A percentile compares a stretch with the other conserved stretches of the same genome.
Evolutionary conservation across 2,797 vertebrate species (phyloP).

Genomic region (Catamblyrhynchus diadema): DNA sequence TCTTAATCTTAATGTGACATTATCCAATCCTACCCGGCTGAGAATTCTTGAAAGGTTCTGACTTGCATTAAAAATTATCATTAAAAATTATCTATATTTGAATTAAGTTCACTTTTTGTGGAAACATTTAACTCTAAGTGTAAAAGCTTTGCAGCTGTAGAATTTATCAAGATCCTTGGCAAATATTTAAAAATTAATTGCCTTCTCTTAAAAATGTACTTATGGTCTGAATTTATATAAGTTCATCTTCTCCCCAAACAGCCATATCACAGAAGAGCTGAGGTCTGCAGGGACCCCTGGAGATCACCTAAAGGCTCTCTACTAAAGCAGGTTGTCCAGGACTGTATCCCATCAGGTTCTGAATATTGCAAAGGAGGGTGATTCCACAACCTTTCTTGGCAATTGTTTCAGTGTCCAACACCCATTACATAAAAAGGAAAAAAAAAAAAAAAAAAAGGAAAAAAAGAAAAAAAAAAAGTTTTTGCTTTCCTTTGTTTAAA

Average conservation of each 20-base stretch:
- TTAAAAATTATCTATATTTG: neutral
- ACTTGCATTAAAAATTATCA: neutral
- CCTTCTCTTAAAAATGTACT: neutral
- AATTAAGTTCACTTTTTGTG: neutral
- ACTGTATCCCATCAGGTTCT: neutral
- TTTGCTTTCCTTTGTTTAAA: neutral
- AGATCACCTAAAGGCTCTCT: neutral
- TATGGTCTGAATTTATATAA: neutral
- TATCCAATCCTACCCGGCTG: neutral
- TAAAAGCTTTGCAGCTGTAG: neutral
- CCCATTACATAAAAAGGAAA: rapidly evolving
- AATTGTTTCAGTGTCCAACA: neutral
- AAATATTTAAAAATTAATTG: neutral
- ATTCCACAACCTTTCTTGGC: neutral
- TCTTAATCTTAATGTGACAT: neutral
- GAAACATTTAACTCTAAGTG: neutral
- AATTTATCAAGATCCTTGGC: neutral
- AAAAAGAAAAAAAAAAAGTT: rapidly evolving
- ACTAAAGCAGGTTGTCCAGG: neutral
- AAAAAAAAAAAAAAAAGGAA: rapidly evolving
- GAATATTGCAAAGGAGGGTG: neutral
- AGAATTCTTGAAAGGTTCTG: neutral
- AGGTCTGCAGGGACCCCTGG: neutral
- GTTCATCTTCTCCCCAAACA: neutral
- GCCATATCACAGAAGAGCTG: neutral